Evolutionary conservation across 2,113 vertebrate species (phyloP), one percentile per base, ranked within the genome.

Genomic region (Equus quagga): DNA sequence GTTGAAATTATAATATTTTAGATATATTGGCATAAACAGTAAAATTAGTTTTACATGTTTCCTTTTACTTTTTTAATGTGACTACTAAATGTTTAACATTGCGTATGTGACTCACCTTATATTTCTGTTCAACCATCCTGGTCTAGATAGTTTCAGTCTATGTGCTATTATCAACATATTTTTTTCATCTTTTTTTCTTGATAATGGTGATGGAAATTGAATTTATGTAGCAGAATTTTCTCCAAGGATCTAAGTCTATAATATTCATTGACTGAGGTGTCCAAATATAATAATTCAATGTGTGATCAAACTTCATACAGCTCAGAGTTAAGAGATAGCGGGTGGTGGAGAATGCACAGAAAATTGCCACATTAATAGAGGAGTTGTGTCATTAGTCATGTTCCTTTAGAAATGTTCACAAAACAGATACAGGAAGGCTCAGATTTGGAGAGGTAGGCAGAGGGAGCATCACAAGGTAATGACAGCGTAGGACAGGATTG

Each of bases 321-420:
- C 51, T 92, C 70, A 94, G 44, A 86, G 19, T 76, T 72, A 96
- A 87, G 24, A 46, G 18, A 8, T 41, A 26, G 54, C 1, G 51
- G 36, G 44, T 76, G 76, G 24, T 67, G 36, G 33, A 51, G 58
- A 91, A 97, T 80, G 67, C 33, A 86, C 18, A 75, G 67, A 89
- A 64, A 64, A 95, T 56, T 86, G 73, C 70, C 54, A 11, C 72
- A 72, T 92, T 93, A 56, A 78, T 75, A 56, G 51, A 18, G 84
- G 54, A 79, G 23, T 89, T 76, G 69, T 89, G 58, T 60, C 73
- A 76, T 97, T 92, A 93, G 73, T 97, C 79, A 89, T 81, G 44
- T 83, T 97, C 44, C n/a, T 92, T 93, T 80, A 81, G 86, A 90
- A 97, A 70, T 92, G 36, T 69, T 96, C 75, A 95, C 64, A 62